Evolutionary conservation across 2,797 vertebrate genomes (phyloP), one percentile per base, ranked within the genome.

Genomic region (Rousettus madagascariensis): DNA sequence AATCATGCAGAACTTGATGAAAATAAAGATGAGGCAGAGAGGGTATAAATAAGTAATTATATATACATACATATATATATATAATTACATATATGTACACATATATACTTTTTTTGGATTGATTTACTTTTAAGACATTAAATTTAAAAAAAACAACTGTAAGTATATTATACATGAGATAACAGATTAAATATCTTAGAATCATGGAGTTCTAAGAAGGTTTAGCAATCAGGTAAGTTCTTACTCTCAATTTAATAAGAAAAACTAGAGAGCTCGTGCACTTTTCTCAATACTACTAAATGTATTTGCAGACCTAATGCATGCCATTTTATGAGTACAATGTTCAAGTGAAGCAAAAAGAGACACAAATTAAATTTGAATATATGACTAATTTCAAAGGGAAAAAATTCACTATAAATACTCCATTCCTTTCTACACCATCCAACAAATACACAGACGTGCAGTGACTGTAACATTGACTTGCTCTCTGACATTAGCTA

Each of bases 1-100:
- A 94, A 92, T 96, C 96, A 89, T 95, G 72, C 78, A 91, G 53
- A 86, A 85, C 59, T 92, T 82, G 55, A 66, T 75, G 16, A 61
- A 95, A 92, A 86, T 95, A 78, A 91, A 89, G 57, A 74, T 33
- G 49, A 71, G 43, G 33, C 36, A 92, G 28, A 57, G 46, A 77
- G 72, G 20, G 5, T 88, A 57, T 90, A 83, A 87, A 55, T 43
- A 93, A 51, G 24, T 86, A 28, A 82, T 82, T 80, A 10, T 51
- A 33, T 30, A 30, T 41, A 22, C 43, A n/a, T 43, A 24, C 38
- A 38, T 72, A 33, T 33, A 36, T 51, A 33, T 30, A 30, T 41
- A 22, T 51, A n/a, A 15, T 11, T 43, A 24, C 46, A 38, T 72
- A 33, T 33, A 36, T 15, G 5, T 55, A 12, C 12, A 10, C 6